A percentile compares a stretch with the other conserved stretches of the same genome.
Conservation (phyloP, 1,140 invertebrate genomes). For the Papilio helenus region DNA sequence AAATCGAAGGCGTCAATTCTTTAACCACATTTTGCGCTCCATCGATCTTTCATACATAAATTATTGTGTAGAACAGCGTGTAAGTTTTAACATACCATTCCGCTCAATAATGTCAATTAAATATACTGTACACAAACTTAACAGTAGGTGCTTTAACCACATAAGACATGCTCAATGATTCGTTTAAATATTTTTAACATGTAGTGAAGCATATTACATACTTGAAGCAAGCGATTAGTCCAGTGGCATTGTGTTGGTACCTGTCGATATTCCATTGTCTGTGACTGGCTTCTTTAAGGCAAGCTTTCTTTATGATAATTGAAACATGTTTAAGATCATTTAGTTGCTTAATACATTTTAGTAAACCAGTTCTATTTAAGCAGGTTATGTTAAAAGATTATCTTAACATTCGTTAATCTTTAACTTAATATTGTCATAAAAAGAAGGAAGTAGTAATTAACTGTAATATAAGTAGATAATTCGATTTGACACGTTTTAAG, state of each 20-base stretch:
- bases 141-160: not conserved
- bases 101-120: slow-evolving; percentile 7
- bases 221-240: slow-evolving; percentile 11
- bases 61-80: slow-evolving; percentile 15
- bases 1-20: not conserved
- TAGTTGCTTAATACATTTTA: slow-evolving; percentile 1
- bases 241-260: slow-evolving; percentile 3
- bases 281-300: slow-evolving; percentile 1
- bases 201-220: not conserved
- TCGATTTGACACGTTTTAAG: not conserved
- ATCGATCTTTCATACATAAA: not conserved
- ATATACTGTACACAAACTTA: not conserved
- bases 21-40: slow-evolving; percentile 3
- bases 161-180: slow-evolving; percentile 9
- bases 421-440: not conserved
- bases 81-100: slow-evolving; percentile 23
- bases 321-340: not conserved
- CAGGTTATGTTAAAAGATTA: not conserved
- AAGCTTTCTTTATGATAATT: slow-evolving; percentile 11
- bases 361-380: not conserved
- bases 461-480: not conserved
- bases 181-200: not conserved
- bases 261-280: slow-evolving; percentile 32
- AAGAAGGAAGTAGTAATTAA: slow-evolving; percentile 1
- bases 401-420: not conserved